Evolutionary conservation across 2,888 invertebrate species (phyloP), one percentile per base, ranked within the genome.

Genomic region (Lithophane ornitopus): DNA sequence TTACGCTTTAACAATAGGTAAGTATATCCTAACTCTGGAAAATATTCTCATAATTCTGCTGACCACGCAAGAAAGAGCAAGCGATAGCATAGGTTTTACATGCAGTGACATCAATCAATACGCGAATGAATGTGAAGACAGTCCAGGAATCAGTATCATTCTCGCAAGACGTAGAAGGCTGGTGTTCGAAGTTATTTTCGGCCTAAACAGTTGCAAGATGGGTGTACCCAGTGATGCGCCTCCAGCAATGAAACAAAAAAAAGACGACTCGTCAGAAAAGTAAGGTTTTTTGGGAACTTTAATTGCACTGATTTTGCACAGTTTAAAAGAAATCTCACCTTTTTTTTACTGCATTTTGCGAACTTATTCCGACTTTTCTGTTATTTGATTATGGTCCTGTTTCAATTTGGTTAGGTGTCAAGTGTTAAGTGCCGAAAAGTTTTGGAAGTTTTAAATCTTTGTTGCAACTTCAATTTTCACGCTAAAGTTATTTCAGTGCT

Each of bases 71-170:
- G 78, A 82, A 78, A 78, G 81, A 81, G 78, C 34, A 34, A 72
- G 63, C 82, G 26, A 81, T 82, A 82, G 28, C 14, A 41, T 34
- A 54, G 22, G 22, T 59, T 72, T 82, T 68, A 68, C 46, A 82
- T 72, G 46, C 34, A 63, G n/a, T 34, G 56, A 44, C n/a, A 41
- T 69, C 58, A 81, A 81, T 82, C 81, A 78, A 81, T 81, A 81
- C 14, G 9, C 2, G 41, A 28, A 11, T 3, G 16, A 2, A 11
- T 22, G 19, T 70, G 0, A 26, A 58, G 34, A 74, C 56, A 71
- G 66, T 58, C 9, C 46, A 46, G 7, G 11, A 39, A 65, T 68
- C 34, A 49, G 41, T 41, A 28, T 28, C 44, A 41, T 28, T 49
- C 59, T 54, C 16, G 59, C 34, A 34, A 34, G 52, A 39, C 52